phyloP scores from a whole-genome alignment of 2,888 invertebrate species.

The Tetragnatha montana region DNA sequence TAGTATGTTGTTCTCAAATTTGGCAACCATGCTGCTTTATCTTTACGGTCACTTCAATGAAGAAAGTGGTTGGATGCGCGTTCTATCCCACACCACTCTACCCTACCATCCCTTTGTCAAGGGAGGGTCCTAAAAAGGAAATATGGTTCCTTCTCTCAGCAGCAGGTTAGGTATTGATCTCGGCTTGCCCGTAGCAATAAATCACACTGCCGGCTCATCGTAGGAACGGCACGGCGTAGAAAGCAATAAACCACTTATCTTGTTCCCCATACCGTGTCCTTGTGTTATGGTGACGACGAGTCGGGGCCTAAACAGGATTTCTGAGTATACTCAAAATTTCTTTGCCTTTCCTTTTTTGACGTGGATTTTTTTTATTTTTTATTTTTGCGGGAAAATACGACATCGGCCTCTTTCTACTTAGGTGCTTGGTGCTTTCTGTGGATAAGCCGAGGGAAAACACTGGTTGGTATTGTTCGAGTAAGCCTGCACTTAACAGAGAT shows the following conservation, averaged over 20 bases:
- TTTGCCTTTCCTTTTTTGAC: slow-evolving; percentile 35
- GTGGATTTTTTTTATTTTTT: background rate
- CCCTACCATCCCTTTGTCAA: slow-evolving; percentile 35
- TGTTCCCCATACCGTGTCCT: slow-evolving; percentile 29
- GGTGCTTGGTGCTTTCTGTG: background rate
- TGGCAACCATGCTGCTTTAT: too few species aligned
- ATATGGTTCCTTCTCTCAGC: slow-evolving; percentile 44
- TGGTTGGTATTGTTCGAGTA: slow-evolving; percentile 39
- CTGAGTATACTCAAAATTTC: slow-evolving; percentile 41
- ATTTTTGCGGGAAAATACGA: slow-evolving; percentile 9
- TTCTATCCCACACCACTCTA: background rate
- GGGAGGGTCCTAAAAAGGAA: slow-evolving; percentile 24
- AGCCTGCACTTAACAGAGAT: slow-evolving; percentile 45
- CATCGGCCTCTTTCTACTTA: slow-evolving; percentile 6
- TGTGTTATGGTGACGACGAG: slow-evolving; percentile 36
- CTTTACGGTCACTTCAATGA: too few species aligned
- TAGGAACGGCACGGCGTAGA: slow-evolving; percentile 22
- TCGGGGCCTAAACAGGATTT: slow-evolving; percentile 55
- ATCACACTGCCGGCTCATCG: slow-evolving; percentile 42
- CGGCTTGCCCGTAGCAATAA: slow-evolving; percentile 52
- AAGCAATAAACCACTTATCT: slow-evolving; percentile 63
- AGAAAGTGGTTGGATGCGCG: too few species aligned
- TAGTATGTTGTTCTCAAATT: too few species aligned
- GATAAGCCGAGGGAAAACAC: slow-evolving; percentile 33
- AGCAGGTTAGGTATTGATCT: slow-evolving; percentile 55